phyloP scores from a whole-genome alignment of 2,113 vertebrate species.

The Labeo catla region DNA sequence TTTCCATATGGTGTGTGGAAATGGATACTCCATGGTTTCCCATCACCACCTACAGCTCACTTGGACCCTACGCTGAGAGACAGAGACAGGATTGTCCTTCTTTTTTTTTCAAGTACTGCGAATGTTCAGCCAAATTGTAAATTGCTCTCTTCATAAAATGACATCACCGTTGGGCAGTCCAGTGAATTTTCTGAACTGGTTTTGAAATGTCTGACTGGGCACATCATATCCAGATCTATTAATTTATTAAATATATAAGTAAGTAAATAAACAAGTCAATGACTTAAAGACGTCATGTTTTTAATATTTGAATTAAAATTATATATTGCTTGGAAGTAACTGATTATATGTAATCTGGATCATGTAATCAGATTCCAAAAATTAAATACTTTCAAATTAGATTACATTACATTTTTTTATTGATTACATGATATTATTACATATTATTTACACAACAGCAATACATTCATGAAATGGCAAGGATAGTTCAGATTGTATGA shows the following conservation, averaged over 20 bases:
- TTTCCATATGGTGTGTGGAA: constrained; percentile 93
- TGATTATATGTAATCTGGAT: no score
- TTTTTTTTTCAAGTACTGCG: neutral
- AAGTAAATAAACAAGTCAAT: neutral
- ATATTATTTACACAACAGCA: no score
- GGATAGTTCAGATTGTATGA: no score
- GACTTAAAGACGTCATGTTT: no score
- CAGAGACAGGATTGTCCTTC: constrained; percentile 16
- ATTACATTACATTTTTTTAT: no score
- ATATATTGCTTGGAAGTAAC: no score
- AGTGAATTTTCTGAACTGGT: neutral
- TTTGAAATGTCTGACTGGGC: neutral
- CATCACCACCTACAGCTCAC: constrained; percentile 78
- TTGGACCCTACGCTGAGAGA: constrained; percentile 53
- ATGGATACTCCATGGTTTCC: constrained; percentile 77
- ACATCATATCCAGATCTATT: neutral
- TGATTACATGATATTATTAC: no score
- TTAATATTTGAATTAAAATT: no score
- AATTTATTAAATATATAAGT: neutral
- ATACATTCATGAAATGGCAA: no score
- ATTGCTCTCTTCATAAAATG: neutral
- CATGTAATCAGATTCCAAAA: no score
- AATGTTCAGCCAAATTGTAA: neutral
- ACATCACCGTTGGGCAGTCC: neutral
- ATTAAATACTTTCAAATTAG: no score